Percentiles rank a stretch among this genome's conserved stretches.
Evolutionary conservation across 2,113 vertebrate genomes (phyloP).

Genomic region (Tretioscincus oriximinensis): DNA sequence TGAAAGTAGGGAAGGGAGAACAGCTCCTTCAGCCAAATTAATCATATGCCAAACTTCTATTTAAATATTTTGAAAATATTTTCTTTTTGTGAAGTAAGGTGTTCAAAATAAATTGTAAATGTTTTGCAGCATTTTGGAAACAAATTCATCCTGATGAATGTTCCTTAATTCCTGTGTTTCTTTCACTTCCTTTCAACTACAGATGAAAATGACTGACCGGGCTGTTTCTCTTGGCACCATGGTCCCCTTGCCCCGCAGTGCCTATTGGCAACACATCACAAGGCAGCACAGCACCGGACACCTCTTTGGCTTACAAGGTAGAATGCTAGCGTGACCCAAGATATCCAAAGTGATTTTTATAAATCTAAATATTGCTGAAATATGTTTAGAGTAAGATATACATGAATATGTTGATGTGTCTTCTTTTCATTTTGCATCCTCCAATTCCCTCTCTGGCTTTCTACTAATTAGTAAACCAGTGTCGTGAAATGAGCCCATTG

Average conservation of each 20-base stretch:
- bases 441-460: not conserved
- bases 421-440: not conserved
- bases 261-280: constrained; percentile 82
- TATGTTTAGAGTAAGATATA: not conserved
- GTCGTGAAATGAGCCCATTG: too few relatives aligned
- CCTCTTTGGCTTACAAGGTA: constrained; percentile 76
- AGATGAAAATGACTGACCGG: constrained; percentile 77
- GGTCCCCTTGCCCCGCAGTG: constrained; percentile 80
- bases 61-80: not conserved
- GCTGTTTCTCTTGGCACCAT: constrained; percentile 73
- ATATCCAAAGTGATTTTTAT: not conserved
- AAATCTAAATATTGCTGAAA: not conserved
- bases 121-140: not conserved
- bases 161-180: not conserved
- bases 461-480: not conserved
- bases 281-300: constrained; percentile 77
- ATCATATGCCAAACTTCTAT: too few relatives aligned
- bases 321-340: constrained; percentile 4
- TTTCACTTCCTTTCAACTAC: constrained; percentile 64
- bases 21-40: not conserved
- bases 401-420: too few relatives aligned
- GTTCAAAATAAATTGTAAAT: not conserved
- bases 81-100: not conserved
- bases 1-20: too few relatives aligned
- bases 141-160: not conserved